Evolutionary conservation across 2,888 invertebrate species (phyloP).

Genomic region (Eupithecia dodoneata): DNA sequence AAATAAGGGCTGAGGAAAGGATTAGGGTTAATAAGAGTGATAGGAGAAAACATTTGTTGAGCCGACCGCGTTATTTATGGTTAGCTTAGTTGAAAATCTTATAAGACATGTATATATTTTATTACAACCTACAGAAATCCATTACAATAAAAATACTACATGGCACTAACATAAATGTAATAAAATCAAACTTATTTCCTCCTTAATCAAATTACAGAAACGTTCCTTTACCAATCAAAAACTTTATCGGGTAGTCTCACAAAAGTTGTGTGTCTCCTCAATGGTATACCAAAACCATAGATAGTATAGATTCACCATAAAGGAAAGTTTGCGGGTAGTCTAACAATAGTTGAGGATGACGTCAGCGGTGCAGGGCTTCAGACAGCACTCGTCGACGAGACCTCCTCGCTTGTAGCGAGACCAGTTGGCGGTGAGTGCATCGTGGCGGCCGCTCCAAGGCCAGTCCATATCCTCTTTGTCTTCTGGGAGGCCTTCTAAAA

Average conservation of each 20-base stretch:
- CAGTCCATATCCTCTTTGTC: constrained; percentile 49
- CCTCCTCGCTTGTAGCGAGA: constrained; percentile 56
- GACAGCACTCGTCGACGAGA: constrained; percentile 61
- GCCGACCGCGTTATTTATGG: background rate
- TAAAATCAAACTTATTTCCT: background rate
- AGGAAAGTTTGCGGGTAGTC: constrained; percentile 27
- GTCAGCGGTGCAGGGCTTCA: constrained; percentile 56
- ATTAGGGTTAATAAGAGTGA: background rate
- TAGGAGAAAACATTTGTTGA: background rate
- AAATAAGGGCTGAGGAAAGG: background rate
- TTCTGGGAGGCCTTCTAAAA: constrained; percentile 1
- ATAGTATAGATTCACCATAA: background rate
- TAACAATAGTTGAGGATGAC: constrained; percentile 59
- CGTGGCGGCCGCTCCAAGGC: constrained; percentile 56
- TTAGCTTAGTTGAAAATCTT: background rate
- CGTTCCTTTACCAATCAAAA: background rate
- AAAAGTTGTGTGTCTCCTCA: background rate
- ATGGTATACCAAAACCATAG: background rate
- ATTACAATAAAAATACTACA: constrained; percentile 4
- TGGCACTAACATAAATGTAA: background rate
- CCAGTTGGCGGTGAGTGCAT: constrained; percentile 53
- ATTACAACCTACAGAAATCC: background rate
- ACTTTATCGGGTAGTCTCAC: background rate
- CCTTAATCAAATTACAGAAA: background rate
- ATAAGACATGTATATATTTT: background rate